Base-by-base conservation (phyloP, 2,113 vertebrate genomes). In the Sander vitreus region DNA sequence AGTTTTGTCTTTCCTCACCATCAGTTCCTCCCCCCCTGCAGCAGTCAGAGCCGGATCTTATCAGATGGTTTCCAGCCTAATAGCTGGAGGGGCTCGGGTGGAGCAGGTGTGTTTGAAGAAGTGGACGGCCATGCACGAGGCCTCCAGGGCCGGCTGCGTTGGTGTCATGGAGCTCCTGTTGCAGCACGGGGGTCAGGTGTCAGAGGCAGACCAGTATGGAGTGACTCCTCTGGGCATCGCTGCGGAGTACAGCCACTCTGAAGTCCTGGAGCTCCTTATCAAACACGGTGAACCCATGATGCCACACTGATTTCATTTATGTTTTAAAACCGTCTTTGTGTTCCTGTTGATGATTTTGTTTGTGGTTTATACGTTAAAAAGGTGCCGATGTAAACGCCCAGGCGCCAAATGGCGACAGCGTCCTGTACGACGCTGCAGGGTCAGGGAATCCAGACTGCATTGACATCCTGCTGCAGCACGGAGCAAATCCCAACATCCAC, bases 101-200 rank as follows among this genome's bases (percentile, higher is more conserved):
- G 94, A 96, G 73, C 96, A 97, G 85, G 93, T 95, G 0, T 97
- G 96, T 3, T 78, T 92, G 59, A 97, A 96, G 81, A 93, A 89
- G 51, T 97, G 96, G 96, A 97, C 96, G 0, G 95, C 96, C 14
- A 87, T 97, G 89, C 97, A 97, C 0, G 96, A 97, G 91, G 96
- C 96, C 19, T 96, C 96, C 53, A 97, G 95, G 87, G 91, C 94
- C 30, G 96, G 96, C 48, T 94, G 83, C n/a, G 94, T 85, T 69
- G 94, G 95, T 9, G 88, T 96, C 50, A 25, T 95, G 69, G 88
- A 94, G 48, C 86, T 98, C 76, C 93, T 98, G 48, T 65, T 97
- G 66, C 93, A 91, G 67, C 93, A 95, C 0, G 93, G 96, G 63
- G 96, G 94, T 50, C 93, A 85, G 0, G 87, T 96, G 5, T 91